Base-by-base conservation (phyloP, 35 echinoderm and acorn worm species). In the Heliocidaris erythrogramma region DNA sequence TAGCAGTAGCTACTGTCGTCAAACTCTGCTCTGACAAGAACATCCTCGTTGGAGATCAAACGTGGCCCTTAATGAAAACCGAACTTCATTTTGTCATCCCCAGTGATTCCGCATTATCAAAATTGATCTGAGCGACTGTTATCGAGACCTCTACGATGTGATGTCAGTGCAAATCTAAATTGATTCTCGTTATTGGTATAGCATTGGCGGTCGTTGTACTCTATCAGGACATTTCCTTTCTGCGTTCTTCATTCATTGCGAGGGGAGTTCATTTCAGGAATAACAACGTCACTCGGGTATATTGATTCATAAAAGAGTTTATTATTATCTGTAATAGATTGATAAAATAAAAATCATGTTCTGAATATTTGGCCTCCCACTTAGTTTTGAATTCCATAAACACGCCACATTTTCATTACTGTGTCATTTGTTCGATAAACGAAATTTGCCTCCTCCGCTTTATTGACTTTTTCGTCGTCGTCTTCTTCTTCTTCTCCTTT, bases 151-250 rank as follows among this genome's bases (percentile, higher is more conserved):
- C 27, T 2, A 27, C 65, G 65, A 18, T 78, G 65, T 24, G 65
- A 78, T 78, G 65, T 18, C 65, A 78, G 65, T 78, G 24, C 2
- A n/a, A 78, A 78, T 78, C 65, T 21, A 78, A 78, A 78, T 78
- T 78, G n/a, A 78, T 78, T 78, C 65, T 78, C 65, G 18, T 78
- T 78, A 78, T 78, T 78, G 65, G 65, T n/a, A 78, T n/a, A 24
- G 65, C 7, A 78, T 78, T 78, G 65, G 14, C 65, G 65, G 65
- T 78, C 65, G 65, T n/a, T 24, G 65, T 78, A 78, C 65, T 78
- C 27, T 27, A 78, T 18, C 65, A 78, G 21, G 7, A 8, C 65
- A 52, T 52, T 56, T 78, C 65, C 8, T 78, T 78, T 7, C 5
- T 56, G 1, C 24, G 17, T 71, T 78, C 49, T 78, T 78, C 8